Percentiles rank a stretch among this genome's conserved stretches.
Evolutionary conservation across 2,888 invertebrate species (phyloP).

Genomic region (Archips crataeganus): DNA sequence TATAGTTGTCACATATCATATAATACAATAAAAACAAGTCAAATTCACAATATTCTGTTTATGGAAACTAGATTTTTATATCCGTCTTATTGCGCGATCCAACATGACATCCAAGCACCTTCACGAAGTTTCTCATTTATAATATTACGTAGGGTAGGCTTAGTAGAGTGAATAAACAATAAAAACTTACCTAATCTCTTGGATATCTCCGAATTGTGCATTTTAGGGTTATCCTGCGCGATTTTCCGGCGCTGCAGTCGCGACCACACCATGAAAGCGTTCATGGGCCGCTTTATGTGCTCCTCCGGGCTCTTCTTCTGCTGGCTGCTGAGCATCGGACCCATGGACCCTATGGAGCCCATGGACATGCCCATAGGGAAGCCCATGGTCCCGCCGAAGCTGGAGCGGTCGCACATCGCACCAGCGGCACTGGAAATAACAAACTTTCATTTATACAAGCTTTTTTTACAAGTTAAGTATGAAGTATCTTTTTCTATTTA

Average conservation of each 20-base stretch:
- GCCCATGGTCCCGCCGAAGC: slow-evolving; percentile 87
- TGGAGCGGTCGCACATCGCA: slow-evolving; percentile 89
- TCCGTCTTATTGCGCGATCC: too few species aligned
- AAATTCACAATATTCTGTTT: too few species aligned
- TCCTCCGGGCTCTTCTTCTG: slow-evolving; percentile 89
- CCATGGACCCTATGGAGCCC: slow-evolving; percentile 85
- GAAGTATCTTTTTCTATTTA: too few species aligned
- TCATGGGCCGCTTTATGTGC: slow-evolving; percentile 98
- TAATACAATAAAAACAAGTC: too few species aligned
- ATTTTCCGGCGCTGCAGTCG: slow-evolving; percentile 96
- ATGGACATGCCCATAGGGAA: slow-evolving; percentile 85
- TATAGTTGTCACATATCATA: too few species aligned
- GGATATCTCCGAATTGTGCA: slow-evolving; percentile 99
- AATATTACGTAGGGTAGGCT: too few species aligned
- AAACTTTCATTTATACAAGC: too few species aligned
- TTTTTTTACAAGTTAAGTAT: too few species aligned
- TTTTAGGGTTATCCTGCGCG: slow-evolving; percentile 98
- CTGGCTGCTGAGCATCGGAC: slow-evolving; percentile 71
- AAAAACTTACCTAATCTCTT: slow-evolving; percentile 92
- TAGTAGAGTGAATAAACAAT: background rate
- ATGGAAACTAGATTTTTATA: too few species aligned
- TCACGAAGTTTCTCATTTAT: too few species aligned
- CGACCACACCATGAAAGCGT: slow-evolving; percentile 99
- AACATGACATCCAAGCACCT: too few species aligned
- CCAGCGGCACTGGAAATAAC: slow-evolving; percentile 88